Conservation (phyloP, 2,797 vertebrate genomes). For the Carduelis carduelis region DNA sequence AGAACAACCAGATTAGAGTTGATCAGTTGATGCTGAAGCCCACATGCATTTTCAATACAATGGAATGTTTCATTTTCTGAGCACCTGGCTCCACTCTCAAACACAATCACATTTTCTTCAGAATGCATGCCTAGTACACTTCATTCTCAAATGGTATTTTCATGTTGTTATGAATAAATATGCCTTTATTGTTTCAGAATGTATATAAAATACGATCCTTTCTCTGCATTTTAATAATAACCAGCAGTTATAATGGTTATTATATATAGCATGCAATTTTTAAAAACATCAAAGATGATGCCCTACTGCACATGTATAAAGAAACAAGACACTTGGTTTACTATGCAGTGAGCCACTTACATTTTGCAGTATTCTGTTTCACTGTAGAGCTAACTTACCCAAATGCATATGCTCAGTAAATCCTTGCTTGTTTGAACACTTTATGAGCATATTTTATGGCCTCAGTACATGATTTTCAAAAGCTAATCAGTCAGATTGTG, state of each 20-base stretch:
- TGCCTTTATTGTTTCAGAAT: not conserved
- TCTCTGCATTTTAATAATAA: not conserved
- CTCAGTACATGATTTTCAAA: slow-evolving; percentile 18
- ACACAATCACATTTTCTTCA: slow-evolving; percentile 9
- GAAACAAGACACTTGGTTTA: not conserved
- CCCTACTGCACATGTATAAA: not conserved
- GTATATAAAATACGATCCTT: not conserved
- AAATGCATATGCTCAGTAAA: slow-evolving; percentile 8
- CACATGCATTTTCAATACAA: not conserved
- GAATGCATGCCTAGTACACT: not conserved
- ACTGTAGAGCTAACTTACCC: not conserved
- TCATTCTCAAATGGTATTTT: slow-evolving; percentile 5
- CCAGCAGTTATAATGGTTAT: not conserved
- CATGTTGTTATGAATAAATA: not conserved
- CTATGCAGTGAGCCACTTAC: not conserved
- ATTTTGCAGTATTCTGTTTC: not conserved
- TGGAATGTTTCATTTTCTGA: not conserved
- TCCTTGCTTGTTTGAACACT: not conserved
- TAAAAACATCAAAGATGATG: not conserved
- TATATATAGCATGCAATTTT: not conserved
- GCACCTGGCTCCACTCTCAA: slow-evolving; percentile 14
- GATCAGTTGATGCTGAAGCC: not conserved
- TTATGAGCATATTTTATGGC: slow-evolving; percentile 3
- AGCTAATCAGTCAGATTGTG: slow-evolving; percentile 48
- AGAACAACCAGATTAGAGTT: not conserved